Conservation (phyloP, 2,888 invertebrate genomes). For the Agrotis exclamationis region DNA sequence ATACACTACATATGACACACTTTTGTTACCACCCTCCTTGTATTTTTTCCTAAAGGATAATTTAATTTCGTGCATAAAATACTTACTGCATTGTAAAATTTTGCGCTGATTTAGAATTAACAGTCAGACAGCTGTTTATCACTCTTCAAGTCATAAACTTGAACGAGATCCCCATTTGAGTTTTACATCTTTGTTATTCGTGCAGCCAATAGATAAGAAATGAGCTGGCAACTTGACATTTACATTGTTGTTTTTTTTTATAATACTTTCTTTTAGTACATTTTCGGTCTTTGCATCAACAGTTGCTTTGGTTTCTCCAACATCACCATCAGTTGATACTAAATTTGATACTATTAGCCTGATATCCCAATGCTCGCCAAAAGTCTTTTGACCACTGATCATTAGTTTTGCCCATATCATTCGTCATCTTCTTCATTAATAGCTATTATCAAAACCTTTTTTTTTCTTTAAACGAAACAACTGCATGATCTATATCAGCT, state of each 20-base stretch:
- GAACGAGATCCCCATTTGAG: conserved; percentile 22
- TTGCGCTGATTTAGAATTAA: conserved; percentile 20
- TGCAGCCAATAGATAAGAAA: conserved; percentile 16
- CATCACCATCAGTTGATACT: neutral
- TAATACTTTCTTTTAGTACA: conserved; percentile 10
- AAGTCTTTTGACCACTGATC: no score
- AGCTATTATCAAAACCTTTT: no score
- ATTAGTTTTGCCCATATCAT: no score
- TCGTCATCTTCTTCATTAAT: no score
- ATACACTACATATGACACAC: no score
- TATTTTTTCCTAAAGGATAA: no score
- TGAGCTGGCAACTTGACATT: conserved; percentile 21
- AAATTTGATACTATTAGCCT: no score
- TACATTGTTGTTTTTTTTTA: neutral
- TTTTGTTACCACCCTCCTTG: no score
- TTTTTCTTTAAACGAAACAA: no score
- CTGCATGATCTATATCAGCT: no score
- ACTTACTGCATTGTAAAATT: neutral
- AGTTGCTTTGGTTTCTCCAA: neutral
- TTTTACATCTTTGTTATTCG: conserved; percentile 36
- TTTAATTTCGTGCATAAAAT: no score
- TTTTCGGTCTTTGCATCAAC: neutral
- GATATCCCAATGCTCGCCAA: no score
- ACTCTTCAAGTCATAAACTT: conserved; percentile 34
- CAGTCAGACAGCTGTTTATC: conserved; percentile 24